Evolutionary conservation across 2,797 vertebrate genomes (phyloP).

Genomic region (Pangasius larnaudii): DNA sequence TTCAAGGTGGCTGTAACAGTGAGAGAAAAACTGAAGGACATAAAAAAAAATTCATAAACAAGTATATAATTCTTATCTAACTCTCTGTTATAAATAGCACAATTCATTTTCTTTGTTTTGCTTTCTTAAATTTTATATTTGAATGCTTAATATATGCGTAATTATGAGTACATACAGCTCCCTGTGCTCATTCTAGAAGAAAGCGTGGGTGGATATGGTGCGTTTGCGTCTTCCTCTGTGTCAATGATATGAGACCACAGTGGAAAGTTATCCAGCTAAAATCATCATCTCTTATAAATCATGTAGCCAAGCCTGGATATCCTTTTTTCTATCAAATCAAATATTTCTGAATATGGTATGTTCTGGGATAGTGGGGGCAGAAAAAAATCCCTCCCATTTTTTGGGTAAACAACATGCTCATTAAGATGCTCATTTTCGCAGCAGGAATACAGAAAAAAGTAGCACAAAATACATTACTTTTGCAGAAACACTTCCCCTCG

Average conservation of each 20-base stretch:
- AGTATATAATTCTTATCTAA: background rate
- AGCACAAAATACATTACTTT: constrained; percentile 56
- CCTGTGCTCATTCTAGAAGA: constrained; percentile 3
- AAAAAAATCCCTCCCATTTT: constrained; percentile 58
- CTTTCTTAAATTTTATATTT: background rate
- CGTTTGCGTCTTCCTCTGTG: constrained; percentile 8
- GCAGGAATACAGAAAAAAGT: constrained; percentile 60
- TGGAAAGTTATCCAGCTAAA: constrained; percentile 33
- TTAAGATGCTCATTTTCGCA: constrained; percentile 66
- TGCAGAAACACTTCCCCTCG: constrained; percentile 47
- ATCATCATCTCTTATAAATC: constrained; percentile 44
- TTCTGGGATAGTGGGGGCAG: constrained; percentile 30
- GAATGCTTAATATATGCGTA: constrained; percentile 20
- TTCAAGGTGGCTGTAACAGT: background rate
- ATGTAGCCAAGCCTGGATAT: constrained; percentile 51
- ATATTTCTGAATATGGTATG: constrained; percentile 62
- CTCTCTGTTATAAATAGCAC: constrained; percentile 5
- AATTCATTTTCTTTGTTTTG: constrained; percentile 1
- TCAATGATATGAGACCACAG: constrained; percentile 12
- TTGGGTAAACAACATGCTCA: constrained; percentile 70
- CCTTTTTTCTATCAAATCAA: constrained; percentile 63
- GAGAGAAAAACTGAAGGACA: constrained; percentile 49
- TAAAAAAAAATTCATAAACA: constrained; percentile 50
- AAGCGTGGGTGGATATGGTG: constrained; percentile 8
- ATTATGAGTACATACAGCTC: constrained; percentile 21